Percentiles rank a stretch among this genome's conserved stretches.
Evolutionary conservation across 30 jellyfish, hydroid and myxozoan species (phyloP).

Genomic region (Cassiopea andromeda): DNA sequence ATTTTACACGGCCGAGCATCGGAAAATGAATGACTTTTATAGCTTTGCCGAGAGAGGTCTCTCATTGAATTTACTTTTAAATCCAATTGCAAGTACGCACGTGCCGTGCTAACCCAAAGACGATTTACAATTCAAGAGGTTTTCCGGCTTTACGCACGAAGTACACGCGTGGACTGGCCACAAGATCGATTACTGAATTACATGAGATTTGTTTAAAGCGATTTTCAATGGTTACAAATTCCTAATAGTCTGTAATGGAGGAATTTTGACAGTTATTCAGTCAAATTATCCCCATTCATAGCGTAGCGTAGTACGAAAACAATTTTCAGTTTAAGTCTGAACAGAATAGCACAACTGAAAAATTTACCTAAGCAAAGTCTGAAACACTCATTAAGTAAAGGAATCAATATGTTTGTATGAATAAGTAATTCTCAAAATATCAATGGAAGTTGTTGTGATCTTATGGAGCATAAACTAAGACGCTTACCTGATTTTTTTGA

Average conservation of each 20-base stretch:
- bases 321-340: too few species aligned
- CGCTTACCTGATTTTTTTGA: conserved; percentile 56
- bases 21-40: neutral
- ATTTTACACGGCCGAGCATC: neutral
- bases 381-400: too few species aligned
- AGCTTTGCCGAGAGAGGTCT: conserved; percentile 6
- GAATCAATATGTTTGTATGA: too few species aligned
- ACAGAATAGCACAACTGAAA: neutral
- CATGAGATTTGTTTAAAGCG: neutral
- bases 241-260: neutral
- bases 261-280: neutral
- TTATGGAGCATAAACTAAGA: too few species aligned
- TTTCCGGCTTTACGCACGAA: conserved; percentile 5
- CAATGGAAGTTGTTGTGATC: too few species aligned
- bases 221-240: neutral
- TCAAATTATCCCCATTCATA: too few species aligned
- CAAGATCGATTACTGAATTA: neutral
- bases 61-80: conserved; percentile 3
- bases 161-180: conserved; percentile 35
- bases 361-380: too few species aligned
- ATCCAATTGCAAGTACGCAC: conserved; percentile 28
- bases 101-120: conserved; percentile 21
- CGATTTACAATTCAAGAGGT: conserved; percentile 2
- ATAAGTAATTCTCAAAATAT: too few species aligned
- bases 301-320: too few species aligned